Evolutionary conservation across 2,888 invertebrate species (phyloP), one percentile per base, ranked within the genome.

Genomic region (Zhengitettix transpicula): DNA sequence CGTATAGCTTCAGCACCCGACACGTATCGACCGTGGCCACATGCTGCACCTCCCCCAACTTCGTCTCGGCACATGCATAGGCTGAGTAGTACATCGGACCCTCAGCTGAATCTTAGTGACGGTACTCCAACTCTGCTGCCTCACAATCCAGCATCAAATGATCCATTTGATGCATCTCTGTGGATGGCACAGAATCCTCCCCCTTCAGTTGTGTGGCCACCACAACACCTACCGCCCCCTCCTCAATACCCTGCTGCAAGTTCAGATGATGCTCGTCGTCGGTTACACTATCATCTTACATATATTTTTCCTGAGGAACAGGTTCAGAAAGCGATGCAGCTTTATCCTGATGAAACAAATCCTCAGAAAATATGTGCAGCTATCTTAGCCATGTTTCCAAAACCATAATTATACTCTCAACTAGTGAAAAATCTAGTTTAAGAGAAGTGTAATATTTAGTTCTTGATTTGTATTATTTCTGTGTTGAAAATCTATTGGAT

Each of bases 221-320:
- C 67, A 8, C 63, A 65, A 14, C 61, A 58, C 14, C 58, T 63
- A 62, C 62, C 69, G 44, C 65, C 65, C 60, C 73, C 75, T 65
- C 74, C 75, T 75, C 66, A 72, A 64, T 60, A 60, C 65, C 55
- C 71, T 69, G 64, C 66, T 12, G 62, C 64, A 12, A 63, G 62
- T 41, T 64, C 71, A 9, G 78, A 80, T 60, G 90, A 91, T 67
- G 83, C 85, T 17, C 79, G 92, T 0, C 78, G 85, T 41, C 81
- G 84, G 66, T 76, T 94, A 69, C 91, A 89, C 72, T 93, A 86
- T 73, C 92, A 94, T 72, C 76, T 97, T 64, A 84, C 89, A n/a
- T 87, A 87, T 58, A 84, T 96, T 61, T 97, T 97, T 74, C 92
- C 93, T 0, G 89, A 90, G 69, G 85, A 87, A 65, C 88, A 91